phyloP scores from a whole-genome alignment of 1,140 invertebrate genomes.

The Drosophila equinoxialis region DNA sequence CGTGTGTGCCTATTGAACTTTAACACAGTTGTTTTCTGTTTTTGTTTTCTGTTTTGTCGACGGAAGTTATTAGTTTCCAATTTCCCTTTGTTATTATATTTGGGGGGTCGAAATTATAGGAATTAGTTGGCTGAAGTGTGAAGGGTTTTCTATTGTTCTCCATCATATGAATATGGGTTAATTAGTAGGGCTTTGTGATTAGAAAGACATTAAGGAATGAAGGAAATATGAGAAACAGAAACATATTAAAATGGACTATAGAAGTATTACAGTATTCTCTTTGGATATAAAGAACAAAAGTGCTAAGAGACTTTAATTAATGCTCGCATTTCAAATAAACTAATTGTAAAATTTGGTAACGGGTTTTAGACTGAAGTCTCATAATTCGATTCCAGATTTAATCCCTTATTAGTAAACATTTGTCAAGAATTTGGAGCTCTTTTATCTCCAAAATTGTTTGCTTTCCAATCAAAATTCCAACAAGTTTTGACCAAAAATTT shows the following conservation, averaged over 20 bases:
- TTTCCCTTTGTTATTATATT: constrained; percentile 48
- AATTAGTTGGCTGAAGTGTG: constrained; percentile 41
- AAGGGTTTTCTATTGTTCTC: constrained; percentile 19
- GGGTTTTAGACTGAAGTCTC: too few relatives aligned
- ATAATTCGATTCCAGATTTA: too few relatives aligned
- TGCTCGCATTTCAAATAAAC: too few relatives aligned
- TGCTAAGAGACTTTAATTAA: too few relatives aligned
- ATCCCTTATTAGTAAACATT: too few relatives aligned
- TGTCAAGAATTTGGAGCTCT: too few relatives aligned
- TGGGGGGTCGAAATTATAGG: constrained; percentile 16
- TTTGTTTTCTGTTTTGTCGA: constrained; percentile 51
- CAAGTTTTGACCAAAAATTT: not conserved
- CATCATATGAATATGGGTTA: constrained; percentile 30
- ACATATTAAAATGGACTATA: too few relatives aligned
- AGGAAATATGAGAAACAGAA: too few relatives aligned
- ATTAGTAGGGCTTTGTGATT: constrained; percentile 35
- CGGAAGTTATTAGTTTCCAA: constrained; percentile 74
- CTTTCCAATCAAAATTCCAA: not conserved
- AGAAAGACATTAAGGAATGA: constrained; percentile 11
- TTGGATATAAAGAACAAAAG: too few relatives aligned
- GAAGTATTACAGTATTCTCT: too few relatives aligned
- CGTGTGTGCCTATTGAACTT: constrained; percentile 67
- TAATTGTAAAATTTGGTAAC: too few relatives aligned
- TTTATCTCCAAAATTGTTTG: not conserved
- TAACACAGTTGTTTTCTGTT: constrained; percentile 58